These are phyloP conservation scores for Pectinophora gossypiella DNA, from an alignment of 1,140 invertebrate species.

Conservation along the genomic window DNA sequence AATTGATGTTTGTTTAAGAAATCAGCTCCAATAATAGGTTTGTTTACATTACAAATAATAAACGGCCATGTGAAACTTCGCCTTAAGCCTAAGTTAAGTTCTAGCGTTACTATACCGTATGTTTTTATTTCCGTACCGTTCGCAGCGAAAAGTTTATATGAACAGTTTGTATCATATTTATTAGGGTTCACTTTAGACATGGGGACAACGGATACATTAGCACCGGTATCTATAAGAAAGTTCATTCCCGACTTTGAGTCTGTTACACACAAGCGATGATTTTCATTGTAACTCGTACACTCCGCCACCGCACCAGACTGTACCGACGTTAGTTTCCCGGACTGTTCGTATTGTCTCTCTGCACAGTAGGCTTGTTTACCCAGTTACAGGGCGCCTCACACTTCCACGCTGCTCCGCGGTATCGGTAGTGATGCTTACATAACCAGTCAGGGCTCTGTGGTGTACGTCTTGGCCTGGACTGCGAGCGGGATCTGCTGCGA, in stretches of 20 bases:
- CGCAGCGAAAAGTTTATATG: conserved; percentile 1
- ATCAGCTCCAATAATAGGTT: conserved; percentile 31
- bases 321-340: conserved; percentile 1
- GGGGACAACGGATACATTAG: conserved; percentile 1
- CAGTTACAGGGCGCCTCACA: background rate
- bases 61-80: conserved; percentile 22
- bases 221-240: conserved; percentile 3
- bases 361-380: background rate
- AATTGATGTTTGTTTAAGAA: conserved; percentile 17
- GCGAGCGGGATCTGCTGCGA: background rate
- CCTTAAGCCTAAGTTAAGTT: conserved; percentile 7
- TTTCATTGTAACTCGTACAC: background rate
- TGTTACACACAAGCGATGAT: background rate
- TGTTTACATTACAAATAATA: conserved; percentile 20
- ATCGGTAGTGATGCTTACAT: background rate
- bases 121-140: background rate
- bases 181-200: background rate
- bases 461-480: background rate
- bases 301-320: background rate
- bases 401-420: background rate
- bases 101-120: background rate
- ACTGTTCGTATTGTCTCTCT: no score
- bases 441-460: background rate
- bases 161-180: background rate
- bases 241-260: background rate